These are phyloP conservation scores for Palythoa grandis DNA, from an alignment of 92 coral and sea anemone genomes.

Conservation along the genomic window DNA sequence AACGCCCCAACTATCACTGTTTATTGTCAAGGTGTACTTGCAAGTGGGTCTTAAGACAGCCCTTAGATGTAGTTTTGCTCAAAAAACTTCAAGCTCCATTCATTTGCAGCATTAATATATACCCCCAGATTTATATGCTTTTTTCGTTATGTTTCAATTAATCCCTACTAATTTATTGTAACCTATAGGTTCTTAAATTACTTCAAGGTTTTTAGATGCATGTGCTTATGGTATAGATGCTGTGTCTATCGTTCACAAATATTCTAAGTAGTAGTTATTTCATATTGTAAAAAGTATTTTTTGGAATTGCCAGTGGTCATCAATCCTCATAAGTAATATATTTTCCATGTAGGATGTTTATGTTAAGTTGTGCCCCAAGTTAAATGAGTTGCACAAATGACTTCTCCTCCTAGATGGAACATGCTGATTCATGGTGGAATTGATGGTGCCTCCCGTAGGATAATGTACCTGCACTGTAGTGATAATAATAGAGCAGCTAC, in stretches of 20 bases:
- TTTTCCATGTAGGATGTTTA: neutral
- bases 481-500: constrained; percentile 67
- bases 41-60: neutral
- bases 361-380: neutral
- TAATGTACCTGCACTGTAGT: constrained; percentile 63
- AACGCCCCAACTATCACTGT: neutral
- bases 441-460: constrained; percentile 62
- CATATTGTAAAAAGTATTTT: no score
- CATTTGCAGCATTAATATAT: neutral
- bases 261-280: neutral
- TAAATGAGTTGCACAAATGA: neutral
- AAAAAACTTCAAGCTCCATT: neutral
- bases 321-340: neutral
- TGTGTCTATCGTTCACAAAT: neutral
- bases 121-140: neutral
- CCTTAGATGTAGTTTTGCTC: neutral
- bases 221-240: neutral
- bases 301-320: neutral
- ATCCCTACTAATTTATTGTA: neutral
- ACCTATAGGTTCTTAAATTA: neutral
- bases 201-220: constrained; percentile 5
- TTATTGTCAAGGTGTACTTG: neutral
- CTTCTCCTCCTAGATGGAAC: neutral
- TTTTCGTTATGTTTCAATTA: neutral
- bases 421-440: constrained; percentile 45